phyloP scores from a whole-genome alignment of 1,140 invertebrate species.

The Batillaria attramentaria region DNA sequence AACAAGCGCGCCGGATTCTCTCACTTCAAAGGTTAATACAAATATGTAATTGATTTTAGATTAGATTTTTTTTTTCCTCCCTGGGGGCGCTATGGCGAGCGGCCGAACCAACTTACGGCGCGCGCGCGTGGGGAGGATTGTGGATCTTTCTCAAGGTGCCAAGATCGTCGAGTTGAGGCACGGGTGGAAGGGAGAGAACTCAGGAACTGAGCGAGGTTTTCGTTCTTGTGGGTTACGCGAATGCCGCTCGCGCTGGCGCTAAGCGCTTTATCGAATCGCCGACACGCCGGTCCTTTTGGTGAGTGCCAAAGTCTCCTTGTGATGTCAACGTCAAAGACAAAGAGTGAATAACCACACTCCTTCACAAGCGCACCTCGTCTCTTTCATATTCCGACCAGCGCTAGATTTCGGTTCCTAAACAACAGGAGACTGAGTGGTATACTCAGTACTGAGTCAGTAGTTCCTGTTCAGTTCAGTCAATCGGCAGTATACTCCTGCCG shows the following conservation, averaged over 20 bases:
- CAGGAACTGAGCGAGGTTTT: too few species aligned
- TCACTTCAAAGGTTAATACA: conserved; percentile 27
- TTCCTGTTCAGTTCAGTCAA: too few species aligned
- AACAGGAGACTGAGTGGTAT: too few species aligned
- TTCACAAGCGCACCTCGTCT: not conserved
- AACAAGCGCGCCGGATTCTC: not conserved
- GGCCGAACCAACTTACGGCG: not conserved
- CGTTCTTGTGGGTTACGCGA: too few species aligned
- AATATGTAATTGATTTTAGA: conserved; percentile 26
- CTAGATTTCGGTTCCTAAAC: too few species aligned
- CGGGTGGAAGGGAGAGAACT: too few species aligned
- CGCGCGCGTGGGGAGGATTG: not conserved
- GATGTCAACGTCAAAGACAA: conserved; percentile 9
- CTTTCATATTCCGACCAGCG: too few species aligned
- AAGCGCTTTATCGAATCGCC: not conserved
- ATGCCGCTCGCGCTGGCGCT: not conserved
- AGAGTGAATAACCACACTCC: not conserved
- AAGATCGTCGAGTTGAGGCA: too few species aligned
- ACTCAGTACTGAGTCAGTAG: too few species aligned
- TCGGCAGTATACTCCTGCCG: too few species aligned
- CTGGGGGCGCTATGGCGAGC: not conserved
- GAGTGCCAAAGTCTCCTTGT: conserved; percentile 8
- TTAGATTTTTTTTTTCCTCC: not conserved
- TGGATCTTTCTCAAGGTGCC: too few species aligned
- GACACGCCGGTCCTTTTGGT: not conserved